Conservation (phyloP, 2,888 invertebrate species). For the Megalurothrips usitatus region DNA sequence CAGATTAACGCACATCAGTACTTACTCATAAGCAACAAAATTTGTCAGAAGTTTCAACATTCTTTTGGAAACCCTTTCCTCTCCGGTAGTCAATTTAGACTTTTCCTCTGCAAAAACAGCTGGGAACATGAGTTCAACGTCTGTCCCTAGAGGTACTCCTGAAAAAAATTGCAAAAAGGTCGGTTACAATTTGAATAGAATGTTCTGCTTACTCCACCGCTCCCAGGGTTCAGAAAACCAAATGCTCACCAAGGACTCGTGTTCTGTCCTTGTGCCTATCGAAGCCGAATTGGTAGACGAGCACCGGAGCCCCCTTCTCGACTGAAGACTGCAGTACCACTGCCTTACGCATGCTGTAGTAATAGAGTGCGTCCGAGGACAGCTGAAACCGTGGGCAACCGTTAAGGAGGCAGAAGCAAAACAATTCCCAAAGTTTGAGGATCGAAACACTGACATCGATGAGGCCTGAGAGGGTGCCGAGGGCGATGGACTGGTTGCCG, state of each 20-base stretch:
- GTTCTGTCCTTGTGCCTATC: neutral
- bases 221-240: neutral
- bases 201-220: too few relatives aligned
- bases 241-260: neutral
- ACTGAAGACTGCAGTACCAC: neutral
- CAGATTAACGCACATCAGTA: neutral
- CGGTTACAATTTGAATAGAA: neutral
- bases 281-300: neutral
- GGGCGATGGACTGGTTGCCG: neutral
- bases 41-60: neutral
- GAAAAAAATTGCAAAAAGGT: neutral
- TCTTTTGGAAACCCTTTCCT: neutral
- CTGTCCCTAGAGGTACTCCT: constrained; percentile 3
- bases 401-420: too few relatives aligned
- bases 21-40: neutral
- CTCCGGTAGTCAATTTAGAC: neutral
- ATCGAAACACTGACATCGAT: neutral
- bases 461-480: neutral
- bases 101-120: neutral
- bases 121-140: neutral
- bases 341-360: neutral
- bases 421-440: neutral
- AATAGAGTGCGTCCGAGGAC: neutral
- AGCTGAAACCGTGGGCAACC: neutral
- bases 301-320: neutral